Base-by-base conservation (phyloP, 2,797 vertebrate genomes). In the Hybognathus amarus region DNA sequence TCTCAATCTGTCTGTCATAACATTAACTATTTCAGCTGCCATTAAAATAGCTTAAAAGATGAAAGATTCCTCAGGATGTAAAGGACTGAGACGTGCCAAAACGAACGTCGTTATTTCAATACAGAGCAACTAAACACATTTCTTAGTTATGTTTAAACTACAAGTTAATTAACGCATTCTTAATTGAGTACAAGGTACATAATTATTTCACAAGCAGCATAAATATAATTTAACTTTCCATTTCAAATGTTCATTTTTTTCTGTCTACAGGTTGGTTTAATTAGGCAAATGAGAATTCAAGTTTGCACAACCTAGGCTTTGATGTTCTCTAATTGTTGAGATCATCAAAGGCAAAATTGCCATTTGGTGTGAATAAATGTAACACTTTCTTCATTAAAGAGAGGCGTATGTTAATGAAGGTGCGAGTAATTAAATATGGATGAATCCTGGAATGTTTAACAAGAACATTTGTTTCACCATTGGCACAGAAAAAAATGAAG, bases 271-370 rank as follows among this genome's bases (percentile, higher is more conserved):
- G 96, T 96, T 97, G 94, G 96, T 97, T 97, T 96, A 95, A 97
- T 97, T 97, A 97, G 97, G 96, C 94, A 96, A 97, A 97, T 96
- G 94, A 96, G 94, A 95, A 95, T 93, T 95, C 94, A 95, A 95
- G 95, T 93, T 96, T 95, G 94, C 94, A 94, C 94, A 97, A 96
- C 95, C 95, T 96, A 95, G 92, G 95, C 96, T 97, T 97, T 97
- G 96, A 97, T 97, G 96, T 94, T 94, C 95, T 94, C 95, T 97
- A 97, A 97, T 97, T 96, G 96, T 97, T 95, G 93, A 93, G 94
- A 96, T 96, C 96, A 96, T 97, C 96, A 97, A 97, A 97, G 96
- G 96, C 95, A 94, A 95, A 96, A 95, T 95, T 94, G 93, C 95
- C 94, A 96, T 95, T 97, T 95, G 94, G 95, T 95, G 95, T 94